phyloP scores from a whole-genome alignment of 2,113 vertebrate genomes.

The Notarius quadriscutis region DNA sequence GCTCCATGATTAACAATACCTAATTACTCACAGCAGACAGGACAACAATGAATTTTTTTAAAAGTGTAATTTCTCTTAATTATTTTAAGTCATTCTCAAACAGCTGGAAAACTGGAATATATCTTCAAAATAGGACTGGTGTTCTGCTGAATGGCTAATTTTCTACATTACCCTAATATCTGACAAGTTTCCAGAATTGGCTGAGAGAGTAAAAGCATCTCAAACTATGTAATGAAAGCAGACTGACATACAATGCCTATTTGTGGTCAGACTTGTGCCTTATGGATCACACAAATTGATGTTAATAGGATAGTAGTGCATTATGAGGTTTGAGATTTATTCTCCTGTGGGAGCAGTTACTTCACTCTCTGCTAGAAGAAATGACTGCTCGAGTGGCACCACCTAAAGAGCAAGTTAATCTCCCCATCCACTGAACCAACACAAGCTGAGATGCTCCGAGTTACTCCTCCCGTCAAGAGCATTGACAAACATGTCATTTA shows the following conservation, averaged over 20 bases:
- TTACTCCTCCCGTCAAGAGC: neutral
- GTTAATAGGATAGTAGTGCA: neutral
- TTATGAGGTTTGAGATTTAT: neutral
- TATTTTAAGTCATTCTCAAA: neutral
- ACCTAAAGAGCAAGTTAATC: neutral
- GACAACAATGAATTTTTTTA: neutral
- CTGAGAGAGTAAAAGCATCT: neutral
- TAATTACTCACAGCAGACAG: neutral
- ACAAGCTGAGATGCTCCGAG: neutral
- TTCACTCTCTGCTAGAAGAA: neutral
- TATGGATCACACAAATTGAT: slow-evolving; percentile 5
- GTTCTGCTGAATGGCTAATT: neutral
- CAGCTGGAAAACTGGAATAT: neutral
- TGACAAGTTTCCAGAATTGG: neutral
- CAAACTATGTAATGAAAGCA: neutral
- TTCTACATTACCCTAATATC: neutral
- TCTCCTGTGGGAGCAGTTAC: slow-evolving; percentile 18
- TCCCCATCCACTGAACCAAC: neutral
- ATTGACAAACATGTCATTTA: neutral
- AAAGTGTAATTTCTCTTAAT: neutral
- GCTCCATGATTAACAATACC: neutral
- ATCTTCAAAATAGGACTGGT: neutral
- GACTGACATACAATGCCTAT: neutral
- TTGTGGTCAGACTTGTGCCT: neutral
- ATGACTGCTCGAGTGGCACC: neutral